Evolutionary conservation across 2,113 vertebrate genomes (phyloP).

Genomic region (Phrynosoma blainvillii): DNA sequence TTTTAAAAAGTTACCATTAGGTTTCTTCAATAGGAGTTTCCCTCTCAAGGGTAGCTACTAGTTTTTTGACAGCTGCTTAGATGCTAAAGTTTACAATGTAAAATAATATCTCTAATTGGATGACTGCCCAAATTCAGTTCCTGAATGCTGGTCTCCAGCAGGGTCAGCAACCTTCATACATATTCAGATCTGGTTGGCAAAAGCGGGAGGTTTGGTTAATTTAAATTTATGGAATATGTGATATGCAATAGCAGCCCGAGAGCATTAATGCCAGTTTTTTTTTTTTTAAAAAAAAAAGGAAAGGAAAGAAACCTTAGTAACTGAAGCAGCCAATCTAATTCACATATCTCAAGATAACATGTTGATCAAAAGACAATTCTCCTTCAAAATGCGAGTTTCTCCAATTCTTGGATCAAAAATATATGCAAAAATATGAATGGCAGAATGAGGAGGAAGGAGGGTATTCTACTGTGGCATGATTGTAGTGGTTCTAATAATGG

Average conservation of each 20-base stretch:
- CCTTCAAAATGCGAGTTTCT: no score
- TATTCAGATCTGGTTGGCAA: background rate
- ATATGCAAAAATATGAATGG: no score
- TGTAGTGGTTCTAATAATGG: no score
- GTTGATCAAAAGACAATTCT: no score
- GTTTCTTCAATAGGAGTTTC: background rate
- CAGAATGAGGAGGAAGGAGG: no score
- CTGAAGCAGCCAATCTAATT: no score
- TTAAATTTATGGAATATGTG: background rate
- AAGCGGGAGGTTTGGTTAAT: background rate
- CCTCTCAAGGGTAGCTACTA: background rate
- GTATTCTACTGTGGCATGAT: no score
- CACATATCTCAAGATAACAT: no score
- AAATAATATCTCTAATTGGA: slow-evolving; percentile 1
- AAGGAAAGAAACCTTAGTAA: no score
- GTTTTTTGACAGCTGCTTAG: slow-evolving; percentile 2
- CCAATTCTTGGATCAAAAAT: no score
- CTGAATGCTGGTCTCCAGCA: background rate
- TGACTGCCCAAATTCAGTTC: background rate
- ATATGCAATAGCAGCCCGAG: background rate
- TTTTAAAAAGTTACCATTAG: background rate
- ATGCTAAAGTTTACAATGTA: background rate
- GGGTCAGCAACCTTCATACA: background rate
- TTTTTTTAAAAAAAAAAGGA: no score
- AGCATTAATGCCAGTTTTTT: background rate